phyloP scores from a whole-genome alignment of 2,797 vertebrate species.

The Geotrypetes seraphini region DNA sequence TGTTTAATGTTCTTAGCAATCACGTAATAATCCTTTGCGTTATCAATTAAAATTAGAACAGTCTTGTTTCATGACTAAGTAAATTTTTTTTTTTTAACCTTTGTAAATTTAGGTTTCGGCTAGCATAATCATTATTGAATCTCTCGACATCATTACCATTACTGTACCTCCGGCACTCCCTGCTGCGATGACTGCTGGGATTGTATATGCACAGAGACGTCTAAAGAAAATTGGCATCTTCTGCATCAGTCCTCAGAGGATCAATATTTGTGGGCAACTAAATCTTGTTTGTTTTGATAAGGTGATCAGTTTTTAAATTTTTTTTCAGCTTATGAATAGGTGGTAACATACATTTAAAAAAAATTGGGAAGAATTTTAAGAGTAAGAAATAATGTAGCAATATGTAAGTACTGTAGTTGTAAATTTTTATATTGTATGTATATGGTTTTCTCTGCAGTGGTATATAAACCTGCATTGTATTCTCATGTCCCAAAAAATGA shows the following conservation, averaged over 20 bases:
- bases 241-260: constrained; percentile 94
- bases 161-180: constrained; percentile 93
- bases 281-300: constrained; percentile 97
- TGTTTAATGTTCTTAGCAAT: not conserved
- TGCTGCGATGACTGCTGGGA: constrained; percentile 92
- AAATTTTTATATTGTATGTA: too few species aligned
- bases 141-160: constrained; percentile 95
- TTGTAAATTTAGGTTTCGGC: constrained; percentile 57
- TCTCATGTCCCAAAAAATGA: too few species aligned
- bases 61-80: not conserved
- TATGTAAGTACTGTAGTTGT: too few species aligned
- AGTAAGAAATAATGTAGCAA: too few species aligned
- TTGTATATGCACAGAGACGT: constrained; percentile 89
- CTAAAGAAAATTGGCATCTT: constrained; percentile 83
- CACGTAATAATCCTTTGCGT: too few species aligned
- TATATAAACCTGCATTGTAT: too few species aligned
- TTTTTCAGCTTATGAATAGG: too few species aligned
- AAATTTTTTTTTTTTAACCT: not conserved
- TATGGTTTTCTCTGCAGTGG: too few species aligned
- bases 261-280: constrained; percentile 95
- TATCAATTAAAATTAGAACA: too few species aligned
- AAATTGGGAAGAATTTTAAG: too few species aligned
- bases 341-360: too few species aligned
- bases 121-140: constrained; percentile 78
- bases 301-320: constrained; percentile 39